A percentile compares a stretch with the other conserved stretches of the same genome.
phyloP scores from a whole-genome alignment of 2,113 vertebrate genomes.

The Tachysurus vachellii region DNA sequence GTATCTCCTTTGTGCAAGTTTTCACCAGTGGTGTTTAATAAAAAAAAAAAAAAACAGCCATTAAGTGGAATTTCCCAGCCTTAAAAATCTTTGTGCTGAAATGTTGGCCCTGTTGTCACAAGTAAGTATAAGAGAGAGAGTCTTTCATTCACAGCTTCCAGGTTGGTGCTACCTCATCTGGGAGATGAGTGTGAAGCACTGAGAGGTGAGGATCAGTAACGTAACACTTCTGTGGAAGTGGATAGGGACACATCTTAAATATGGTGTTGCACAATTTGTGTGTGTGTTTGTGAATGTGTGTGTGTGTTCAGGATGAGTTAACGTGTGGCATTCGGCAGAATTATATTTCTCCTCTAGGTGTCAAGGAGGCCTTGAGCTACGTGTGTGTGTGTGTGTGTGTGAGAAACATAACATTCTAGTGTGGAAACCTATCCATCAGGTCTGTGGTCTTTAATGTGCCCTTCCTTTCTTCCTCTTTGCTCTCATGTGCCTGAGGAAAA shows the following conservation, averaged over 20 bases:
- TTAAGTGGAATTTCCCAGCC: not conserved
- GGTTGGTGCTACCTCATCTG: conserved; percentile 18
- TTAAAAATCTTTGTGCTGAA: not conserved
- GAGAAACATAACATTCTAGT: not conserved
- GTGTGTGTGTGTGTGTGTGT: conserved; percentile 3
- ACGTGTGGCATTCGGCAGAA: not conserved
- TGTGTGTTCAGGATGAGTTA: conserved; percentile 4
- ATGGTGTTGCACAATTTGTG: not conserved
- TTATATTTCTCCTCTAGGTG: conserved; percentile 29
- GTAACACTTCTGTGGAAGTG: not conserved
- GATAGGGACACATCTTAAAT: not conserved
- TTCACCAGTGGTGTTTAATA: not conserved
- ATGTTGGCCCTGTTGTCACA: conserved; percentile 26
- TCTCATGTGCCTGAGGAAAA: not conserved
- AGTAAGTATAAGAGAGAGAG: not conserved
- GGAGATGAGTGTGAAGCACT: conserved; percentile 12
- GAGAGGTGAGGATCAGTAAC: not conserved
- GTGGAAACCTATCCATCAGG: conserved; percentile 34
- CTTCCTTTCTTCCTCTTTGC: not conserved
- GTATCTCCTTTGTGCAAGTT: not conserved
- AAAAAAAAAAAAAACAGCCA: not conserved
- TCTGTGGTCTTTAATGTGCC: not conserved
- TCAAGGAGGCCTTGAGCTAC: conserved; percentile 20
- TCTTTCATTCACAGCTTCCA: conserved; percentile 24
- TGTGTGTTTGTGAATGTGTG: not conserved